phyloP scores from a whole-genome alignment of 2,888 invertebrate species.

The Aproaerema taeniolella region DNA sequence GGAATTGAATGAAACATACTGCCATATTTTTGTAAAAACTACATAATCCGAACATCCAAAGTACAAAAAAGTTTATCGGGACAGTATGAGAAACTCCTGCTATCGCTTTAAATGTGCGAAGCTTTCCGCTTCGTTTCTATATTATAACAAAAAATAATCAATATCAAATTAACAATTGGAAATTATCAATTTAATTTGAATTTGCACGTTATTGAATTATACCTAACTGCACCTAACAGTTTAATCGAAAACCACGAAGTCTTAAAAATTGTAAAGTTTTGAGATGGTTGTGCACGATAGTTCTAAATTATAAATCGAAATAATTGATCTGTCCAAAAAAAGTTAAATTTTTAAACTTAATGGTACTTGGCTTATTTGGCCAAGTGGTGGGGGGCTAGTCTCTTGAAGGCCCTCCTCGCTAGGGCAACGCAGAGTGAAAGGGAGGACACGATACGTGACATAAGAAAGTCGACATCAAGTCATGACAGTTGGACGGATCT shows the following conservation, averaged over 20 bases:
- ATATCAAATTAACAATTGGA: too few relatives aligned
- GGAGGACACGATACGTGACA: too few relatives aligned
- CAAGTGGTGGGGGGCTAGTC: slow-evolving; percentile 25
- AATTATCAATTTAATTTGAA: too few relatives aligned
- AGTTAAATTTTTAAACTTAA: slow-evolving; percentile 17
- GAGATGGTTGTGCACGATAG: slow-evolving; percentile 76
- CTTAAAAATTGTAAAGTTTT: slow-evolving; percentile 36
- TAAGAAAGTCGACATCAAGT: too few relatives aligned
- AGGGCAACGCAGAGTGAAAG: too few relatives aligned
- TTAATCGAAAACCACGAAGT: slow-evolving; percentile 16
- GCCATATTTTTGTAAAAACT: slow-evolving; percentile 62
- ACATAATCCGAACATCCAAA: slow-evolving; percentile 39
- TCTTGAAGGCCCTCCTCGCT: too few relatives aligned
- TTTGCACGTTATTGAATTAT: neutral
- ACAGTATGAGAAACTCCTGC: too few relatives aligned
- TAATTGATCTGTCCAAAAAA: slow-evolving; percentile 69
- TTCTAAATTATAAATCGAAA: slow-evolving; percentile 47
- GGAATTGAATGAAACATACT: slow-evolving; percentile 73
- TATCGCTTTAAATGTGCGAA: too few relatives aligned
- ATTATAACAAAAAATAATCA: too few relatives aligned
- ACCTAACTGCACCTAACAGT: slow-evolving; percentile 8
- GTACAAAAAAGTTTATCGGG: slow-evolving; percentile 30
- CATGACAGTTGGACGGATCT: too few relatives aligned
- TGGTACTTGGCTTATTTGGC: slow-evolving; percentile 39
- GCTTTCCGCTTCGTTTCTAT: too few relatives aligned